Conservation (phyloP, 1,140 invertebrate genomes). For the Magallana ariakensis region DNA sequence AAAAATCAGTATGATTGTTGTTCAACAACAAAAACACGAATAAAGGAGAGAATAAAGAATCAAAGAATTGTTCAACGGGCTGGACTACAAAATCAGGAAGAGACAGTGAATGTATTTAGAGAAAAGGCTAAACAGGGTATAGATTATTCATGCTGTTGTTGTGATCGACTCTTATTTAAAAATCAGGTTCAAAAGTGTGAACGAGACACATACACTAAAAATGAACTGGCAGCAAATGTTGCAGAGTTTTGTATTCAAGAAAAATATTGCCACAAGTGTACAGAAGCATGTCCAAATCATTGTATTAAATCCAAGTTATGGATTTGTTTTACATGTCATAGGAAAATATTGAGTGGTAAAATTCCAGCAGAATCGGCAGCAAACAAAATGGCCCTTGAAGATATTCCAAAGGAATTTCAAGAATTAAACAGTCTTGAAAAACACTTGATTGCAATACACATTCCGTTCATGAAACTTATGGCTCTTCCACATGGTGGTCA, state of each 20-base stretch:
- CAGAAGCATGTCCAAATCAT: background rate
- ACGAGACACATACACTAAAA: background rate
- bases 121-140: background rate
- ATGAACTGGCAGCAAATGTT: background rate
- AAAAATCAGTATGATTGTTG: background rate
- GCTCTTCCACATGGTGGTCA: constrained; percentile 47
- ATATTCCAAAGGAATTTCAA: constrained; percentile 36
- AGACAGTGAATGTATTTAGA: background rate
- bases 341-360: background rate
- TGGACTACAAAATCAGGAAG: background rate
- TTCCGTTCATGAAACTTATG: constrained; percentile 53
- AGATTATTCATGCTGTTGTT: background rate
- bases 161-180: background rate
- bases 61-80: background rate
- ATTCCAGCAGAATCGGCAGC: constrained; percentile 14
- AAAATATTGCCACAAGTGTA: background rate
- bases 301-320: background rate
- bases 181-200: background rate
- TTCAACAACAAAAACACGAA: background rate
- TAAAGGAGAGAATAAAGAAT: background rate
- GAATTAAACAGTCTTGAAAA: constrained; percentile 40
- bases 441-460: constrained; percentile 44
- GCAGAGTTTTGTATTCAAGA: background rate
- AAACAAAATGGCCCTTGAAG: constrained; percentile 39
- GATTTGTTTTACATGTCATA: constrained; percentile 9